Conservation (phyloP, 2,888 invertebrate genomes). For the Drosophila mercatorum region DNA sequence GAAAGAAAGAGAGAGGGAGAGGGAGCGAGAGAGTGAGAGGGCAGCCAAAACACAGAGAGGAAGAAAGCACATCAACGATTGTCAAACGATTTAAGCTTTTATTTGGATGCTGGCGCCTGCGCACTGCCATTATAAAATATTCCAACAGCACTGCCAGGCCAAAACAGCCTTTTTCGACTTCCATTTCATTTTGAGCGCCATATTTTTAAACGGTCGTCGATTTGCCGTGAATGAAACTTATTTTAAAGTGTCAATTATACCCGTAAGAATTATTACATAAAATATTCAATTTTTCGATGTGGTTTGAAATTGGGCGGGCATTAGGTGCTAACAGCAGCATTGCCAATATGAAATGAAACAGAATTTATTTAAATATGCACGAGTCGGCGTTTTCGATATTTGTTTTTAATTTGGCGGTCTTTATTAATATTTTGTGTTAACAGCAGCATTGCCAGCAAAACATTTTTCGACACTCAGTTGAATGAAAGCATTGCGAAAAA, state of each 20-base stretch:
- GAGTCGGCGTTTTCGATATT: too few relatives aligned
- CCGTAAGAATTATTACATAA: neutral
- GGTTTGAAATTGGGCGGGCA: neutral
- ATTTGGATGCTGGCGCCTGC: slow-evolving; percentile 65
- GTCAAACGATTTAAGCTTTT: slow-evolving; percentile 59
- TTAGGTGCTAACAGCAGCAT: too few relatives aligned
- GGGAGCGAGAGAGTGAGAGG: slow-evolving; percentile 13
- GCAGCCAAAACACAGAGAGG: slow-evolving; percentile 13
- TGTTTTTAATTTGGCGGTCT: neutral
- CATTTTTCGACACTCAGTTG: neutral
- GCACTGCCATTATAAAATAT: slow-evolving; percentile 28
- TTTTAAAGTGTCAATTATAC: neutral
- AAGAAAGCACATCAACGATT: slow-evolving; percentile 27
- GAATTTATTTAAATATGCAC: too few relatives aligned
- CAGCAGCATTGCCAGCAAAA: neutral
- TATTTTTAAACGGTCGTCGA: slow-evolving; percentile 13
- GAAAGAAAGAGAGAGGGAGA: slow-evolving; percentile 20
- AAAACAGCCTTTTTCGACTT: neutral
- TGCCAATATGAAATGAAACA: too few relatives aligned
- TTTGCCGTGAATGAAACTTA: too few relatives aligned
- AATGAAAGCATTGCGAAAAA: neutral
- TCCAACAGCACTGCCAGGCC: neutral
- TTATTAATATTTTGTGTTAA: neutral
- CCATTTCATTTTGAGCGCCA: slow-evolving; percentile 6
- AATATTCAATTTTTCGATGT: neutral